Evolutionary conservation across 2,888 invertebrate genomes (phyloP).

Genomic region (Microplitis deprimator): DNA sequence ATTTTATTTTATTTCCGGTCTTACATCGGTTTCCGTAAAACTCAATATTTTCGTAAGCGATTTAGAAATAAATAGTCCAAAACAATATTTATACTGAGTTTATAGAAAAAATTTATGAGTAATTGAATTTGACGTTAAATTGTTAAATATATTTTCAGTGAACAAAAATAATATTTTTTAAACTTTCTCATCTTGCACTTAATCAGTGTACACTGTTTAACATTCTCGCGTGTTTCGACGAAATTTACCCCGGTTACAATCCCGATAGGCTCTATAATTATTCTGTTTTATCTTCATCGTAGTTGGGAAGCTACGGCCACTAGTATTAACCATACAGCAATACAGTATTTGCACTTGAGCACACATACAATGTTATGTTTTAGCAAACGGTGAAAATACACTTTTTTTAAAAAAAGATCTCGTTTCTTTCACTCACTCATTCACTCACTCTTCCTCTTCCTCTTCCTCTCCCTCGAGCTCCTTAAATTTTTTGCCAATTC

Average conservation of each 20-base stretch:
- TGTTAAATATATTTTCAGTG: neutral
- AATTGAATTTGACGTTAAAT: neutral
- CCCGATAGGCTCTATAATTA: slow-evolving; percentile 69
- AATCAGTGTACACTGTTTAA: slow-evolving; percentile 54
- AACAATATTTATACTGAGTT: neutral
- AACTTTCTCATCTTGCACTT: slow-evolving; percentile 52
- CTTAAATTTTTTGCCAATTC: slow-evolving; percentile 3
- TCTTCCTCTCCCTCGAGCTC: neutral
- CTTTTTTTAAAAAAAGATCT: neutral
- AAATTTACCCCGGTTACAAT: slow-evolving; percentile 67
- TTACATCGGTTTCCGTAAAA: too few relatives aligned
- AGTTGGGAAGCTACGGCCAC: slow-evolving; percentile 42
- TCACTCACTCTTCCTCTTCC: neutral
- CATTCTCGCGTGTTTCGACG: slow-evolving; percentile 66
- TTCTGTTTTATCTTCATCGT: slow-evolving; percentile 69
- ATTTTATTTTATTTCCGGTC: too few relatives aligned
- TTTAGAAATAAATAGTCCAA: neutral
- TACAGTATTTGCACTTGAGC: neutral
- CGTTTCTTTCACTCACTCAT: neutral
- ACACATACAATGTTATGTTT: neutral
- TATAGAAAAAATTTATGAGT: neutral
- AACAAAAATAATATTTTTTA: slow-evolving; percentile 27
- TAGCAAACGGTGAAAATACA: neutral
- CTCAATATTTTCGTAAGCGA: too few relatives aligned
- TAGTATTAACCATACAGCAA: slow-evolving; percentile 6